Percentiles rank a stretch among this genome's conserved stretches.
Evolutionary conservation across 1,140 invertebrate genomes (phyloP).

Genomic region (Drosophila cardini): DNA sequence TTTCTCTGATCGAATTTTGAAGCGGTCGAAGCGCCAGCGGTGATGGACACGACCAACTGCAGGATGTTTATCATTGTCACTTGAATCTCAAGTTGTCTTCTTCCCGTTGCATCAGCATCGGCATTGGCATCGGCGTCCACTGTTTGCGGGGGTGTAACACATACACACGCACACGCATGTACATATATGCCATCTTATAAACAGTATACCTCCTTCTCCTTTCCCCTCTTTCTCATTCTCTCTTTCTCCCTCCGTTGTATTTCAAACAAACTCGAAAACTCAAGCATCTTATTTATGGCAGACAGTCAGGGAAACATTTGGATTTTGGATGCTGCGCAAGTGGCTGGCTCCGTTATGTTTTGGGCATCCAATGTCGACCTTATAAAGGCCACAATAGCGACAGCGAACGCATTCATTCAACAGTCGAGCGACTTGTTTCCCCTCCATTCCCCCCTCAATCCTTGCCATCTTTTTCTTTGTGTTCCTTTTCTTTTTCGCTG

Average conservation of each 20-base stretch:
- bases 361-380: conserved; percentile 28
- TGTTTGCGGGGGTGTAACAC: conserved; percentile 54
- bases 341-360: conserved; percentile 29
- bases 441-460: not conserved
- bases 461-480: not conserved
- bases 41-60: conserved; percentile 68
- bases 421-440: conserved; percentile 36
- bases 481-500: conserved; percentile 10
- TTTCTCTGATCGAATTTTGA: conserved; percentile 15
- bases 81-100: conserved; percentile 65
- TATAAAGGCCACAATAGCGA: not conserved
- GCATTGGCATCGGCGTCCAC: too few relatives aligned
- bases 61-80: conserved; percentile 78
- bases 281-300: conserved; percentile 66
- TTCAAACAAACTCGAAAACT: conserved; percentile 47
- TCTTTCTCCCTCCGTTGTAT: conserved; percentile 4
- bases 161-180: conserved; percentile 21
- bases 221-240: not conserved
- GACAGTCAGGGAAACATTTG: conserved; percentile 33
- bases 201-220: not conserved
- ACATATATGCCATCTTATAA: conserved; percentile 13
- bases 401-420: conserved; percentile 26
- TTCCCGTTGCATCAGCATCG: conserved; percentile 44
- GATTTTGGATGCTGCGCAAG: conserved; percentile 44
- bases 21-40: conserved; percentile 41